Evolutionary conservation across 2,113 vertebrate species (phyloP), one percentile per base, ranked within the genome.

Genomic region (Protomyctophum bolini): DNA sequence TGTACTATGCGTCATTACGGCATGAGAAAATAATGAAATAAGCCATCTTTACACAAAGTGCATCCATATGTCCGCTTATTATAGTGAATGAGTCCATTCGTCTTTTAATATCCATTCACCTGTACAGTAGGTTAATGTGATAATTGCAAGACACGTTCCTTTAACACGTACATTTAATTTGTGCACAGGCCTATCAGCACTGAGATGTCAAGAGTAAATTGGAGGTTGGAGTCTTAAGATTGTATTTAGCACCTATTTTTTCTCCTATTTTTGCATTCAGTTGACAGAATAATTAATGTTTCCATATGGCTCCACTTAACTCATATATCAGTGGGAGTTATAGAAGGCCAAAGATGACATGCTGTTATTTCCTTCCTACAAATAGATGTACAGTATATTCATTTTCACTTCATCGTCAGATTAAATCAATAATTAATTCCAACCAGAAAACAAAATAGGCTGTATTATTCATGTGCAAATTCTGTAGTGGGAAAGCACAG

Each of bases 371-470:
- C 65, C 60, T 76, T 58, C 47, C 50, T n/a, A 51, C 61, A 14
- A 76, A 79, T 71, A 0, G 70, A 77, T 65, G 82, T 55, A 58
- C 59, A 74, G 76, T 48, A 69, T 83, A 87, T 78, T 64, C 77
- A 81, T 77, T 58, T 63, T 55, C 33, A 68, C 66, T 59, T 70
- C 49, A 46, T 61, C 46, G 33, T 4, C 33, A 70, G 50, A 58
- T 81, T 69, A 67, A 49, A 63, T 60, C 48, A 75, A 70, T 81
- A 78, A 77, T 77, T 83, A 81, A 85, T 73, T 73, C 70, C 58
- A 12, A 66, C 63, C 56, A 59, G 62, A 70, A 82, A 79, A 76
- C 70, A 80, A 58, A 75, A 77, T 21, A 29, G 48, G 6, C 41
- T 79, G 52, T 58, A 76, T 82, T 73, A 77, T 81, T 77, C 29